Evolutionary conservation across 2,888 invertebrate species (phyloP), one percentile per base, ranked within the genome.

Genomic region (Marronus borbonicus): DNA sequence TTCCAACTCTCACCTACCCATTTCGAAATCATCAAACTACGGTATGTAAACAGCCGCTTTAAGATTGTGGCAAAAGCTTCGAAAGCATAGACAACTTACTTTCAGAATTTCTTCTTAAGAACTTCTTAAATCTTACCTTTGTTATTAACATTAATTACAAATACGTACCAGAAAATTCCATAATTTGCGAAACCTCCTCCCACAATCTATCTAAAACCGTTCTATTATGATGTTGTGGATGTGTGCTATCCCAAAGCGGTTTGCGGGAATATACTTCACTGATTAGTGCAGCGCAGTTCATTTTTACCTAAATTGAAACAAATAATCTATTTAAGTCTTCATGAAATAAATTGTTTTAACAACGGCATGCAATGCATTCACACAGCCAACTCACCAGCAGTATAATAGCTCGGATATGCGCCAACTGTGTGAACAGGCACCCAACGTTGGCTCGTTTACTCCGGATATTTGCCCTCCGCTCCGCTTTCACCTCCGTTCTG

Each of bases 211-310:
- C 55, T 24, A 58, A 58, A 7, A 58, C 55, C 20, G 55, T 58
- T 58, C 55, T 58, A 10, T 58, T 58, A 58, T 58, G 55, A 58
- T 58, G 55, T 58, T 58, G 55, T 58, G 55, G 55, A 20, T 58
- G 55, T 24, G 20, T 20, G 10, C 55, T 58, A 58, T 58, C 55
- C 55, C 55, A 58, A 58, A 58, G 55, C 55, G 55, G 55, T 58
- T 58, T 58, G 20, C 55, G 55, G 55, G n/a, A 58, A 20, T 20
- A 58, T 20, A 58, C 55, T 20, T 58, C 55, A 20, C 55, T 20
- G 17, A 58, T 58, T 20, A 58, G 55, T 20, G 55, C 10, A 20
- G 55, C 55, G 20, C 55, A 58, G n/a, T 58, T 58, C 55, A 58
- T 58, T 58, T 17, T 58, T 17, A 20, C 7, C 55, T 58, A 20